A percentile compares a stretch with the other conserved stretches of the same genome.
Conservation (phyloP, 35 echinoderm and acorn worm species). For the Nesometra sesokonis region DNA sequence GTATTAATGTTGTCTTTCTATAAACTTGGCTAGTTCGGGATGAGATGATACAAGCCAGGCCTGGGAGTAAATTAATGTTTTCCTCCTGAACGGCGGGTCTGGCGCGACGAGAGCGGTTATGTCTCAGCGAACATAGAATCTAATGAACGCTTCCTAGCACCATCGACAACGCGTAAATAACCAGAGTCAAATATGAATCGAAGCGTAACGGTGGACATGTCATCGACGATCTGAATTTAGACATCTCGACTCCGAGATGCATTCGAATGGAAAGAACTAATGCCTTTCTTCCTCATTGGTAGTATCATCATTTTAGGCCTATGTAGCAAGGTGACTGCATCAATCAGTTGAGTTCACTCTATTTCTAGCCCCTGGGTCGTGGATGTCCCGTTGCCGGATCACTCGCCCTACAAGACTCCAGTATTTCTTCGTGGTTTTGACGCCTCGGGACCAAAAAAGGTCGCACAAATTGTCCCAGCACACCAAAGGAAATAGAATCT, state of each 20-base stretch:
- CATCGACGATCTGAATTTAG: neutral
- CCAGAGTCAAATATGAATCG: neutral
- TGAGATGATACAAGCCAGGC: neutral
- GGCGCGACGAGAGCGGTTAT: neutral
- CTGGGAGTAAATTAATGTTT: neutral
- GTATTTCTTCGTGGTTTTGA: neutral
- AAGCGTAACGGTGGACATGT: neutral
- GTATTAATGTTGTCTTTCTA: neutral
- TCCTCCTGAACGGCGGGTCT: neutral
- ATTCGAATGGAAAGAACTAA: neutral
- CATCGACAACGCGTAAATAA: neutral
- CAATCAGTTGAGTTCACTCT: neutral
- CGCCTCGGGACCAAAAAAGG: neutral
- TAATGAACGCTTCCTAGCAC: neutral
- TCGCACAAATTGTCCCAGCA: neutral
- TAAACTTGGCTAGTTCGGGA: neutral
- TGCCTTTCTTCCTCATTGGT: neutral
- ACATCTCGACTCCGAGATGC: neutral
- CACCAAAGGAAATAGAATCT: no score
- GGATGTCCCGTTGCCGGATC: neutral
- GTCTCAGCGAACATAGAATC: neutral
- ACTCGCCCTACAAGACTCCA: neutral
- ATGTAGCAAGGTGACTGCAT: neutral
- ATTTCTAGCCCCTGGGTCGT: neutral
- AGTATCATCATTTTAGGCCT: neutral